phyloP scores from a whole-genome alignment of 1,140 invertebrate species.

The Rhopalosiphum maidis region DNA sequence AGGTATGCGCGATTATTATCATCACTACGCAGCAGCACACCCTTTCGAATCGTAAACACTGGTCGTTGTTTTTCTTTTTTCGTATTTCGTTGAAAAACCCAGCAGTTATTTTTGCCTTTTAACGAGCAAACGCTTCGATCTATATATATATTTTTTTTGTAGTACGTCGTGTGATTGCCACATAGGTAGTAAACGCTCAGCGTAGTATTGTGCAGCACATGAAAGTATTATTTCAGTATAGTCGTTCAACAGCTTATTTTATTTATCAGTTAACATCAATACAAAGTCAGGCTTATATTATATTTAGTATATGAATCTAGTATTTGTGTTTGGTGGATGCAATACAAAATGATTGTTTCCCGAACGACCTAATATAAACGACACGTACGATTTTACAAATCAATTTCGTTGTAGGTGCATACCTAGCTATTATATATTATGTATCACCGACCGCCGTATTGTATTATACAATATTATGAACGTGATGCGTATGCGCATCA shows the following conservation, averaged over 20 bases:
- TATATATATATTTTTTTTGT: no score
- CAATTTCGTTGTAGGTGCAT: neutral
- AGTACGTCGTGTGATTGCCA: no score
- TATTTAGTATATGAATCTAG: neutral
- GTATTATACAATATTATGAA: neutral
- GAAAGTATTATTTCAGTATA: no score
- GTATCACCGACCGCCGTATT: neutral
- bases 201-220: no score
- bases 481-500: neutral
- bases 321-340: neutral
- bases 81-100: neutral
- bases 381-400: neutral
- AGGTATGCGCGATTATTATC: constrained; percentile 34
- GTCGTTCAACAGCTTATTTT: no score
- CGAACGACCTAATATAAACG: neutral
- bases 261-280: no score
- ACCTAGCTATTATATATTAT: neutral
- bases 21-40: neutral
- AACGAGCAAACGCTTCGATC: neutral
- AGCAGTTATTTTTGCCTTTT: neutral
- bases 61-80: neutral
- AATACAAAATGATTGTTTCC: neutral
- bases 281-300: neutral
- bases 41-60: neutral
- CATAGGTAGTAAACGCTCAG: no score